Base-by-base conservation (phyloP, 2,888 invertebrate genomes). In the Synanthedon myopaeformis region DNA sequence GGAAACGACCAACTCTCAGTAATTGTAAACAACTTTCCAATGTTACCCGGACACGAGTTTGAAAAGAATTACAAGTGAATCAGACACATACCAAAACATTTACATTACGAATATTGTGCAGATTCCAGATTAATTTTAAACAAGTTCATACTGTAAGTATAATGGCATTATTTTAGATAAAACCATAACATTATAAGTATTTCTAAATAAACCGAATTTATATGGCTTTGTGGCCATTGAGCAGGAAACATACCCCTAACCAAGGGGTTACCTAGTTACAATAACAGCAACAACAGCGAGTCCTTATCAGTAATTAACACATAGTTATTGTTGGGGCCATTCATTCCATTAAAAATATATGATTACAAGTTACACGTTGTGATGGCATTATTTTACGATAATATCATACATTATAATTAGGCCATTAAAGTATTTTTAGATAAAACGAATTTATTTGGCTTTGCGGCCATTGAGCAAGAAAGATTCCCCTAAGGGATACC, bases 301-400 rank as follows among this genome's bases (percentile, higher is more conserved):
- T 75, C 61, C 73, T 80, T 80, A 84, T 82, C 82, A 69, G 66
- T 17, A 77, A 79, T 78, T 71, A 76, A 72, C 74, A 78, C 73
- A 69, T 73, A 78, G 69, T 74, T 65, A 75, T 66, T 69, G 69
- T 62, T 61, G 66, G 69, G 68, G 70, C 64, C 70, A 73, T 76
- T 72, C 77, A 73, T 75, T 69, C 67, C 71, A 55, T 66, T 70
- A 69, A 78, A 83, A 78, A 77, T 77, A 77, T 76, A 80, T 81
- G 72, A 74, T 69, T 66, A 67, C 64, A 72, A 19, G 19, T 19
- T 19, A 23, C 6, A 28, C 3, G 8, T 8, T 8, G 28, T 28
- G 8, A 28, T 28, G 1, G 28, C 28, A 28, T 28, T 28, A 28
- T 42, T 42, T 42, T 42, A 13, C 42, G 49, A 49, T 49, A 17